These are phyloP conservation scores for Mactra quadrangularis DNA, from an alignment of 1,140 invertebrate genomes.

Conservation along the genomic window DNA sequence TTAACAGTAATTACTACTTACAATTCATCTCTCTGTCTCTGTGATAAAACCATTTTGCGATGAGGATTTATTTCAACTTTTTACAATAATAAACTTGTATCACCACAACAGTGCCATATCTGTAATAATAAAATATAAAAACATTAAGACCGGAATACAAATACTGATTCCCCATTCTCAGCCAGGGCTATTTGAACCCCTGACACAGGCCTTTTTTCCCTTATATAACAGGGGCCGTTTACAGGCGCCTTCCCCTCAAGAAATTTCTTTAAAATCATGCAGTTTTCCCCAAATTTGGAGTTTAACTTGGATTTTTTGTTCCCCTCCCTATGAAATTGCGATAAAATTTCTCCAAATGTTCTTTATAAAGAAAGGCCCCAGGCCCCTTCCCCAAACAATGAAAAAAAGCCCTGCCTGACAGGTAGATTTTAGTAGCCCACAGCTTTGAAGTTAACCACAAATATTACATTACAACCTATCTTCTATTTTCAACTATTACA, in stretches of 20 bases:
- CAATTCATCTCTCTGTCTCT: slow-evolving; percentile 99
- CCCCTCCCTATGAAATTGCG: too few species aligned
- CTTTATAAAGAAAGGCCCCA: too few species aligned
- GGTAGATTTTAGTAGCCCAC: background rate
- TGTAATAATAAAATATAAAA: background rate
- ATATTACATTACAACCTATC: background rate
- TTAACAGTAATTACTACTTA: slow-evolving; percentile 86
- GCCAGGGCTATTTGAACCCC: background rate
- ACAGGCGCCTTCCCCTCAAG: too few species aligned
- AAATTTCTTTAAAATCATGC: too few species aligned
- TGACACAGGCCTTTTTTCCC: too few species aligned
- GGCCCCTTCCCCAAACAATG: too few species aligned
- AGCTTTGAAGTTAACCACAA: background rate
- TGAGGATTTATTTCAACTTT: background rate
- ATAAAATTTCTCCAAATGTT: too few species aligned
- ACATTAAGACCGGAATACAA: background rate
- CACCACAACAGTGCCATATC: slow-evolving; percentile 27
- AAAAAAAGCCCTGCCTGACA: background rate
- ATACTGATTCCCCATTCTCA: background rate
- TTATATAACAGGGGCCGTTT: too few species aligned
- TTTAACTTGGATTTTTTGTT: too few species aligned
- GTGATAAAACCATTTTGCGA: slow-evolving; percentile 97
- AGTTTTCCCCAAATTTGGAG: too few species aligned
- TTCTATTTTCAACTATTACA: background rate
- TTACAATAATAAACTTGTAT: background rate